A percentile compares a stretch with the other conserved stretches of the same genome.
These are phyloP conservation scores for Troglohyphantes excavatus DNA, from an alignment of 2,888 invertebrate species.

Conservation along the genomic window DNA sequence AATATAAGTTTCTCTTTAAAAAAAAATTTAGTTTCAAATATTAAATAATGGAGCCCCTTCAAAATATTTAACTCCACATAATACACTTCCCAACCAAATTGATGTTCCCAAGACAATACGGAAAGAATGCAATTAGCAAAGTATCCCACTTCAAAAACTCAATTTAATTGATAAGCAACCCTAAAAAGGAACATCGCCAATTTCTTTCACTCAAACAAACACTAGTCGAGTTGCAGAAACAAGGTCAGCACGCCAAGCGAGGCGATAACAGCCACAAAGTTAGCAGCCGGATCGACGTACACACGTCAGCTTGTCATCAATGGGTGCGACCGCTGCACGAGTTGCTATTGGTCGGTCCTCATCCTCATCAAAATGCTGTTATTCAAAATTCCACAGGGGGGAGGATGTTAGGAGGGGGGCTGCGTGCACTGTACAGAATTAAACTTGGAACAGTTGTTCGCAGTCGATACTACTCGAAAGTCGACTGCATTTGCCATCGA, in stretches of 20 bases:
- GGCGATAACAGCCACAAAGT: not conserved
- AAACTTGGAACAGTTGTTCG: slow-evolving; percentile 65
- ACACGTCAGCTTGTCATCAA: slow-evolving; percentile 63
- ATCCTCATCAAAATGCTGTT: slow-evolving; percentile 76
- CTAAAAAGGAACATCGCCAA: slow-evolving; percentile 17
- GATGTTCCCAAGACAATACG: too few species aligned
- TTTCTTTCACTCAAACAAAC: not conserved
- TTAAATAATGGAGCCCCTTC: too few species aligned
- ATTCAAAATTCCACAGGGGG: slow-evolving; percentile 53
- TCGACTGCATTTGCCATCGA: slow-evolving; percentile 36
- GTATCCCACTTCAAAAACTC: not conserved
- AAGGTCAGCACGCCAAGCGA: not conserved
- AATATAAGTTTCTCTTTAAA: too few species aligned
- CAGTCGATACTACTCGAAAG: slow-evolving; percentile 56
- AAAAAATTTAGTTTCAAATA: too few species aligned
- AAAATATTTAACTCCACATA: too few species aligned
- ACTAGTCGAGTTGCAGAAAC: not conserved
- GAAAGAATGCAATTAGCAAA: too few species aligned
- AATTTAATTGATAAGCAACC: slow-evolving; percentile 13
- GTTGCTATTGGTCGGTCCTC: slow-evolving; percentile 65
- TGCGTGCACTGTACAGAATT: slow-evolving; percentile 37
- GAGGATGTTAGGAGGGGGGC: too few species aligned
- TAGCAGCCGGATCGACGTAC: not conserved
- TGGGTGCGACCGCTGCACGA: slow-evolving; percentile 67
- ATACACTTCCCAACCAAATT: too few species aligned